phyloP scores from a whole-genome alignment of 1,140 invertebrate species.

The Pomacea maculata region DNA sequence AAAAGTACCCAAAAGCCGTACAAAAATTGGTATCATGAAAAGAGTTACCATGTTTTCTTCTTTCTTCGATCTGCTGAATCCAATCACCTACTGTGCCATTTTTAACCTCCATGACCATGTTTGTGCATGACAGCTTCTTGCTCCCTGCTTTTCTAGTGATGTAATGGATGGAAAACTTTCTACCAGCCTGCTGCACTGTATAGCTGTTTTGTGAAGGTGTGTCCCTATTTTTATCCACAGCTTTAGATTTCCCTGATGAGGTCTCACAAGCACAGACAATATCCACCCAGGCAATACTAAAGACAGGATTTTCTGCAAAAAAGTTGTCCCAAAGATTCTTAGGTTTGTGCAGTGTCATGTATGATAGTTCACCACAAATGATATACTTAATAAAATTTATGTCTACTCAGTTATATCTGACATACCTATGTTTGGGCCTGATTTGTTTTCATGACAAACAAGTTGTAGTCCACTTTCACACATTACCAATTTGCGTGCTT shows the following conservation, averaged over 20 bases:
- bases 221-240: not conserved
- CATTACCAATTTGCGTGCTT: no score
- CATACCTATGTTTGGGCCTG: no score
- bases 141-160: not conserved
- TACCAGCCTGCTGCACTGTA: no score
- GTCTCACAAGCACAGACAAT: constrained; percentile 15
- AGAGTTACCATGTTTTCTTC: constrained; percentile 9
- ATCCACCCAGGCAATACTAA: constrained; percentile 10
- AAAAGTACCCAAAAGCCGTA: no score
- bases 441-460: no score
- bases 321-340: not conserved
- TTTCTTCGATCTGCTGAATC: constrained; percentile 17
- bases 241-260: constrained; percentile 9
- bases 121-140: constrained; percentile 11
- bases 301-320: constrained; percentile 1
- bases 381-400: not conserved
- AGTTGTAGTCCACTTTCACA: no score
- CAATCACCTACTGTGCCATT: not conserved
- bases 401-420: not conserved
- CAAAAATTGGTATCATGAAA: no score
- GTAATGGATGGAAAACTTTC: constrained; percentile 6
- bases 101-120: not conserved
- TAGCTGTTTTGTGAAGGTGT: not conserved
- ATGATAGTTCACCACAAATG: not conserved
- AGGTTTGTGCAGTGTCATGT: not conserved